phyloP scores from a whole-genome alignment of 2,113 vertebrate species.

The Corythornis madagascariensis region DNA sequence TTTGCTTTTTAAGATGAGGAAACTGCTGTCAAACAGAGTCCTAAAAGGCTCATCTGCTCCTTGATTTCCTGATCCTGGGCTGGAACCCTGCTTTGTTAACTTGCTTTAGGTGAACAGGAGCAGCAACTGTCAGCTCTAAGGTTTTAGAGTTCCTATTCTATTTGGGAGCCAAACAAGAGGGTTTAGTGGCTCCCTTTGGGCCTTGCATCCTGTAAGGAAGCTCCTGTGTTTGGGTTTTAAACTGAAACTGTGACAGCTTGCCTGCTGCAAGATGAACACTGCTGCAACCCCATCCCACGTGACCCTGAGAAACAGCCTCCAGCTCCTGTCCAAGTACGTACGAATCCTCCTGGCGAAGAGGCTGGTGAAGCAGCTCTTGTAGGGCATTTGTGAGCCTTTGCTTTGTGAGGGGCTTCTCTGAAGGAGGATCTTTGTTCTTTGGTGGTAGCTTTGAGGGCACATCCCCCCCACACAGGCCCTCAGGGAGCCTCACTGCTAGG shows the following conservation, averaged over 20 bases:
- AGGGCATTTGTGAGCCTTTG: background rate
- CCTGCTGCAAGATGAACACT: background rate
- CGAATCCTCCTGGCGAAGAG: background rate
- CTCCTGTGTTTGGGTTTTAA: background rate
- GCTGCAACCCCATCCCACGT: background rate
- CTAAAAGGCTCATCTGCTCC: background rate
- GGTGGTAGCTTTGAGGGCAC: background rate
- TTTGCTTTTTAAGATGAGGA: background rate
- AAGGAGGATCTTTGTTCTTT: background rate
- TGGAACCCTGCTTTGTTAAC: background rate
- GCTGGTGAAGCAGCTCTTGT: background rate
- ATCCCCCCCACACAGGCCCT: background rate
- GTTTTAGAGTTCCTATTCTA: background rate
- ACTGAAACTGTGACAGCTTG: background rate
- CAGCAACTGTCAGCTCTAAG: background rate
- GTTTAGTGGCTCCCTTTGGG: background rate
- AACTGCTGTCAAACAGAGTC: background rate
- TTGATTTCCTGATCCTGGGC: background rate
- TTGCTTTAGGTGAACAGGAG: background rate
- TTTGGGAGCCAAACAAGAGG: background rate
- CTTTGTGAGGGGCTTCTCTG: background rate
- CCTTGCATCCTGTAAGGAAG: background rate
- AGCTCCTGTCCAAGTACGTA: background rate
- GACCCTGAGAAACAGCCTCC: background rate
- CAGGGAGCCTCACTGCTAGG: background rate